phyloP scores from a whole-genome alignment of 2,888 invertebrate species.

The Pomacea canaliculata region DNA sequence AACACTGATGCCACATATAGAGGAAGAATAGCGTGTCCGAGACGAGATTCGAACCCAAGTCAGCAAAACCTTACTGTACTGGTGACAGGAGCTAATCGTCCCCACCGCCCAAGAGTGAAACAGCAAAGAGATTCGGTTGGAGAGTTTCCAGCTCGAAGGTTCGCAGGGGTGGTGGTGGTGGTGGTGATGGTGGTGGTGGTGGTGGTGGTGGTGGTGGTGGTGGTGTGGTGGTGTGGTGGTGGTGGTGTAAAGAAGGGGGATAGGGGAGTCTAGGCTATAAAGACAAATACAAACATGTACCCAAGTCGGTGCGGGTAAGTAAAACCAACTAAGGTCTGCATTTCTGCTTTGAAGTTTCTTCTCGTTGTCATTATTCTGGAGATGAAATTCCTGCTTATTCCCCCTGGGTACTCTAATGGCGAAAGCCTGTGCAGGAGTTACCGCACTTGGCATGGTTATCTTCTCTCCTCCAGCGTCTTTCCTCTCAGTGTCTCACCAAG shows the following conservation, averaged over 20 bases:
- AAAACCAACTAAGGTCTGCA: conserved; percentile 8
- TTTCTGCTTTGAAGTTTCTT: conserved; percentile 1
- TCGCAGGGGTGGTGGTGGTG: background rate
- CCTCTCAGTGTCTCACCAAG: background rate
- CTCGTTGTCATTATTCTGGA: background rate
- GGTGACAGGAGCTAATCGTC: no score
- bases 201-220: background rate
- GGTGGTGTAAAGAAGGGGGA: background rate
- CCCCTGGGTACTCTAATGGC: background rate
- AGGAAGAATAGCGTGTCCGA: no score
- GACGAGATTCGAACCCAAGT: no score
- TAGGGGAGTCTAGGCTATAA: background rate
- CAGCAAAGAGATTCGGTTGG: no score
- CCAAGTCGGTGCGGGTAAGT: background rate
- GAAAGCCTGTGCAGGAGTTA: background rate
- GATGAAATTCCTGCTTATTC: background rate
- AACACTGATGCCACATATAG: no score
- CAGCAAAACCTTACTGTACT: no score
- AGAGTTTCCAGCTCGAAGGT: no score
- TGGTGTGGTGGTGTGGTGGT: background rate
- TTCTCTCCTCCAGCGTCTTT: background rate
- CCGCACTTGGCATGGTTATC: conserved; percentile 2
- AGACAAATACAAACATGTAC: background rate
- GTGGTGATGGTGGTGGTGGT: background rate
- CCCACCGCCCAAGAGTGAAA: no score